Evolutionary conservation across 2,113 vertebrate genomes (phyloP), one percentile per base, ranked within the genome.

Genomic region (Muntiacus muntjak): DNA sequence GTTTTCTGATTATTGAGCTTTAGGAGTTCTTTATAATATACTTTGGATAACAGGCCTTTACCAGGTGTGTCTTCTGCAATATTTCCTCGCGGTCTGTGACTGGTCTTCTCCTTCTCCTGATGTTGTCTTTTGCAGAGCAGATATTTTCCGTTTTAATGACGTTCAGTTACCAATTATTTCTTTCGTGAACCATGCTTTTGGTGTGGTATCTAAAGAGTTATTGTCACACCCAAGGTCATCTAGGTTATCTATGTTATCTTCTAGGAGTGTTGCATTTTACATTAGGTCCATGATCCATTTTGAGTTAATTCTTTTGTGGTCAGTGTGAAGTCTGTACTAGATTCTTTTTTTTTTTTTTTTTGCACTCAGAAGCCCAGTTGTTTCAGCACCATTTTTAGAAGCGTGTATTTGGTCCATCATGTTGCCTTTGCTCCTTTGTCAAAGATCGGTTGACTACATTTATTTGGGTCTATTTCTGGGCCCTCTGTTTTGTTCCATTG

Each of bases 381-480:
- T n/a, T 25, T 33, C 19, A 21, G 45, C 15, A 2, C 82, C 54
- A 0, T 16, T 11, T 55, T 8, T 45, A 23, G 12, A 25, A 7
- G 21, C 17, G 15, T 4, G 0, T 43, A 26, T 30, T 30, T 21
- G 45, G 7, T 23, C 54, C 43, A 8, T n/a, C 19, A 9, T 15
- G 5, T 1, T 15, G 33, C 11, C 78, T 54, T 28, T 40, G 43
- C 28, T n/a, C 57, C 13, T 4, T 28, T 17, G 28, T n/a, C 36
- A 7, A 2, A 36, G 85, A 1, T 5, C 15, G 0, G 47, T 3
- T 30, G 14, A 7, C 47, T 55, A 0, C 2, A 0, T n/a, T 26
- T 13, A 7, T 4, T 40, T 14, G 85, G 92, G 6, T 30, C 21
- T n/a, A 0, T 3, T 21, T 54, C n/a, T 0, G 10, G 15, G 10